phyloP scores from a whole-genome alignment of 2,888 invertebrate genomes.

The Heliconius aoede region DNA sequence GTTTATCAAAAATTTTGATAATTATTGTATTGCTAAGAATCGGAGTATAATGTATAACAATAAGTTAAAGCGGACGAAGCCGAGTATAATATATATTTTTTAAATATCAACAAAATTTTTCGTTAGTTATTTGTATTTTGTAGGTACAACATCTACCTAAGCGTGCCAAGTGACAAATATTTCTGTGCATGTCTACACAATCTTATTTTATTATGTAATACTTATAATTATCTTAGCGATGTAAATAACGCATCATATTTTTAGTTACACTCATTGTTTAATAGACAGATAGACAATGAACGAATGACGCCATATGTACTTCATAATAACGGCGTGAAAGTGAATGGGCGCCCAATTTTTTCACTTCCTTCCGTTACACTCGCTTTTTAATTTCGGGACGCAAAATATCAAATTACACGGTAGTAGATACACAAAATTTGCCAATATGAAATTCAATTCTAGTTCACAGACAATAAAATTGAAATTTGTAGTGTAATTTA shows the following conservation, averaged over 20 bases:
- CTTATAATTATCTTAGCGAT: background rate
- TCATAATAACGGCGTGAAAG: constrained; percentile 74
- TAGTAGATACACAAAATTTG: constrained; percentile 48
- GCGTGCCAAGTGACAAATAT: constrained; percentile 1
- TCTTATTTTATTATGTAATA: background rate
- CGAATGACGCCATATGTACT: constrained; percentile 63
- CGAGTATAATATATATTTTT: background rate
- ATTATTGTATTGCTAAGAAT: too few species aligned
- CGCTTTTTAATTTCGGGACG: constrained; percentile 77
- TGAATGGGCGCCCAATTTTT: constrained; percentile 76
- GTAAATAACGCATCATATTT: background rate
- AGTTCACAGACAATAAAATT: constrained; percentile 46
- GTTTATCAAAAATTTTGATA: too few species aligned
- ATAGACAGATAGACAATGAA: constrained; percentile 43
- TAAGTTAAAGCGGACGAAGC: too few species aligned
- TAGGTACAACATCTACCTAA: background rate
- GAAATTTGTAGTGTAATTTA: constrained; percentile 47
- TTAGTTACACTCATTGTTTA: constrained; percentile 6
- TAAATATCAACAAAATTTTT: background rate
- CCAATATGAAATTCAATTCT: constrained; percentile 48
- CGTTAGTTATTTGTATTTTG: background rate
- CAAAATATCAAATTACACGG: constrained; percentile 78
- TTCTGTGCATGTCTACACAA: background rate
- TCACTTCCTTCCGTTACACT: constrained; percentile 82
- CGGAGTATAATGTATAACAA: too few species aligned